Evolutionary conservation across 2,888 invertebrate genomes (phyloP), one percentile per base, ranked within the genome.

Genomic region (Seira musarum): DNA sequence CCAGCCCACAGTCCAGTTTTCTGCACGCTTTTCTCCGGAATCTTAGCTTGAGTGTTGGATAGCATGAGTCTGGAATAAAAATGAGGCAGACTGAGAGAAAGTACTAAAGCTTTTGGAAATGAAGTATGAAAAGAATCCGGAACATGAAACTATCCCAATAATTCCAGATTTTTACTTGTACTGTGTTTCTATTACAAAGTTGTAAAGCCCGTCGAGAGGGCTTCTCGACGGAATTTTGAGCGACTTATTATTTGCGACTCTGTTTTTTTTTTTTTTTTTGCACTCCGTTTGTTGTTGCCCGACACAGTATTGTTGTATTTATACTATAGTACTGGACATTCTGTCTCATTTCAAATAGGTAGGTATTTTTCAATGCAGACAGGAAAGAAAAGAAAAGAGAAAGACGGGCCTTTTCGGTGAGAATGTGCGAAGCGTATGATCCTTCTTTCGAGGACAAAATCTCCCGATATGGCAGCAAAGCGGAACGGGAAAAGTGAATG

Each of bases 121-220:
- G 1, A 60, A n/a, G 40, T 21, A 13, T 21, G 35, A 35, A 46
- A 25, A 64, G 35, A 66, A 74, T 74, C 60, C 66, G 57, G n/a
- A n/a, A n/a, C n/a, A n/a, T n/a, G 74, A 73, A 74, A 74, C 74
- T 74, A 74, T 74, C 74, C 66, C 74, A 74, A 74, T 74, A 74
- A 66, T 74, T 74, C 57, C 66, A 57, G 35, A 63, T 49, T 49
- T 49, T 53, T 24, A 17, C 1, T 6, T 1, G 61, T 40, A 19
- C 1, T 10, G 22, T 40, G 22, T 22, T 67, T 15, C 17, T 15
- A 49, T 3, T 15, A 49, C 17, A 17, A 46, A 10, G 46, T 10
- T 46, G 46, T 10, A 60, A 60, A 60, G 19, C 5, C 5, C 13
- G n/a, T n/a, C 60, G 8, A 17, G 21, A 22, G 22, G 8, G 63